Evolutionary conservation across 2,888 invertebrate species (phyloP), one percentile per base, ranked within the genome.

Genomic region (Silvanus unidentatus): DNA sequence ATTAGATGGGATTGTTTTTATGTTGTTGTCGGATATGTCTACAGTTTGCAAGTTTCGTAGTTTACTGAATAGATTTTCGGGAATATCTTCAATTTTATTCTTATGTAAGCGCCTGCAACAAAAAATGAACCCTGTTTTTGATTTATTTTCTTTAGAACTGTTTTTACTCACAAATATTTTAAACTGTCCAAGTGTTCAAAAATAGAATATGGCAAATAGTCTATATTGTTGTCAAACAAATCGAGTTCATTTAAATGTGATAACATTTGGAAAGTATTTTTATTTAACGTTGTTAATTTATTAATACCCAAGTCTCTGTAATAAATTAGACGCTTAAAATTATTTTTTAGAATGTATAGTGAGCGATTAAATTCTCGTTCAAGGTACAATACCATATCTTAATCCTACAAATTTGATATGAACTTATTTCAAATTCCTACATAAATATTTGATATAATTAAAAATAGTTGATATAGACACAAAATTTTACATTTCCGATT

Each of bases 261-360:
- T 71, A 88, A 74, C 6, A 79, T 79, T 53, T 77, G 76, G 62
- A 88, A 86, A 0, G 82, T 78, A 48, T 81, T 79, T 62, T 82
- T 82, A 66, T 86, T 81, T 39, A 87, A 65, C 0, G 84, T 82
- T 10, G 79, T 75, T 43, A 87, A 65, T 53, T 76, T 76, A 65
- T 88, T 88, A 2, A 82, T 79, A 12, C 85, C 86, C 47, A 87
- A 70, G 60, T 87, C 87, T 44, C 88, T 88, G 70, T 50, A 78
- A 78, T 40, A 28, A 35, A 27, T 12, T 11, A 39, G 27, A 36
- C 11, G 47, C n/a, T 11, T n/a, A n/a, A 12, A 15, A 34, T 28
- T 14, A 9, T 28, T 27, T 5, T 11, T 2, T 29, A 16, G n/a
- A 34, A 22, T n/a, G n/a, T n/a, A n/a, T n/a, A n/a, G n/a, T n/a